Evolutionary conservation across 2,888 invertebrate genomes (phyloP).

Genomic region (Pyrrhia umbra): DNA sequence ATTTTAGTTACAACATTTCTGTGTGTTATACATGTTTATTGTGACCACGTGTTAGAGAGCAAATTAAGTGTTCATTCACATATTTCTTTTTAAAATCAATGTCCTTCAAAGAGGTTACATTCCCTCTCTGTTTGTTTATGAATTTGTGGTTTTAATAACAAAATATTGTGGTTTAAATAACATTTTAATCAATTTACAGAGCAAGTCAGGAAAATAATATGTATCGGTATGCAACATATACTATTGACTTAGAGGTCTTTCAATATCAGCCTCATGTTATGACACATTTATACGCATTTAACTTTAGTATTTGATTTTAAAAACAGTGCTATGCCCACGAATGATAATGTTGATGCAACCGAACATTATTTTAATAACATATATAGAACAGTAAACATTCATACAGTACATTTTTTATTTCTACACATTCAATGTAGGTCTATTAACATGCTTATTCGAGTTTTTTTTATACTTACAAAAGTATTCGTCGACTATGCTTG

Average conservation of each 20-base stretch:
- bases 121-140: conserved; percentile 32
- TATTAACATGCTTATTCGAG: conserved; percentile 13
- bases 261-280: conserved; percentile 45
- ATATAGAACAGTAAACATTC: not conserved
- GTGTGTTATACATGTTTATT: conserved; percentile 40
- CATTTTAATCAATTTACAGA: conserved; percentile 82
- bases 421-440: not conserved
- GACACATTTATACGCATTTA: conserved; percentile 40
- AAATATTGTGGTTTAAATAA: conserved; percentile 50
- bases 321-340: conserved; percentile 26
- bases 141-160: conserved; percentile 28
- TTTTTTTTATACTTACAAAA: conserved; percentile 22
- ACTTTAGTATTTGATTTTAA: conserved; percentile 41
- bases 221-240: conserved; percentile 81
- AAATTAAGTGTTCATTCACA: conserved; percentile 12
- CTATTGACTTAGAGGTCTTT: conserved; percentile 58
- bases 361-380: conserved; percentile 17
- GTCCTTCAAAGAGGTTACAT: not conserved
- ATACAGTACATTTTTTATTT: conserved; percentile 1
- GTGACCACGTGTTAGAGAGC: conserved; percentile 28
- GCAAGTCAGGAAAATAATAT: conserved; percentile 89
- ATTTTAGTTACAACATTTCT: conserved; percentile 33
- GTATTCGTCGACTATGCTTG: not conserved
- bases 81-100: not conserved
- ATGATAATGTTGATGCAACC: conserved; percentile 7